Conservation (phyloP, 1,140 invertebrate genomes). For the Heliconius hewitsoni region DNA sequence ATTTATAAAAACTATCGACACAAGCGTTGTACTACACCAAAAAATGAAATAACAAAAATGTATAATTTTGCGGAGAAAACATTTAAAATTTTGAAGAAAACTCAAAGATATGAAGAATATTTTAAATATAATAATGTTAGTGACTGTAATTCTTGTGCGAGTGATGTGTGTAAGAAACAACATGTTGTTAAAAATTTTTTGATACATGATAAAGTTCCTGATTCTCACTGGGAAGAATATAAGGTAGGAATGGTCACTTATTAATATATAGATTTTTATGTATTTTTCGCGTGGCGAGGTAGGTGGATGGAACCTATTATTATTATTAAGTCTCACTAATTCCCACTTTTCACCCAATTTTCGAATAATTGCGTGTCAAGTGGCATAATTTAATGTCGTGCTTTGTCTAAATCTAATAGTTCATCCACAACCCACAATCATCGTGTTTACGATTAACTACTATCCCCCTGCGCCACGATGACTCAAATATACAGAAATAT, state of each 20-base stretch:
- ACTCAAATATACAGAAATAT: no score
- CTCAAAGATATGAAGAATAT: slow-evolving; percentile 48
- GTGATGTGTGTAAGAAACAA: slow-evolving; percentile 36
- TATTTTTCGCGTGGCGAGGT: neutral
- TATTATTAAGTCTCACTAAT: no score
- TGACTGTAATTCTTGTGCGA: slow-evolving; percentile 44
- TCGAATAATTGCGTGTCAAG: no score
- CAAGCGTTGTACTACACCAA: slow-evolving; percentile 34
- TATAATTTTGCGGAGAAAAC: slow-evolving; percentile 45
- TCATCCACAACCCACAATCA: no score
- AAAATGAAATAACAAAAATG: slow-evolving; percentile 26
- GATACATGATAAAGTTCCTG: slow-evolving; percentile 47
- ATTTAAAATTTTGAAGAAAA: slow-evolving; percentile 47
- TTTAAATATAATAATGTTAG: slow-evolving; percentile 48
- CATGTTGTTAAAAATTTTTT: slow-evolving; percentile 52
- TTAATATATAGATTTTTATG: neutral
- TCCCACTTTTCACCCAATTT: no score
- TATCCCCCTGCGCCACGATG: no score
- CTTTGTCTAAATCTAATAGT: no score
- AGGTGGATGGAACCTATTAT: neutral
- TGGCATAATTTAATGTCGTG: no score
- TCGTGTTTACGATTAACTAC: no score
- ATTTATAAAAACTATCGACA: slow-evolving; percentile 43
- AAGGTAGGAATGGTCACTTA: slow-evolving; percentile 47
- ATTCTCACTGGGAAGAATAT: slow-evolving; percentile 60